Conservation (phyloP, 2,797 vertebrate species). For the Acestrorhynchus altus region DNA sequence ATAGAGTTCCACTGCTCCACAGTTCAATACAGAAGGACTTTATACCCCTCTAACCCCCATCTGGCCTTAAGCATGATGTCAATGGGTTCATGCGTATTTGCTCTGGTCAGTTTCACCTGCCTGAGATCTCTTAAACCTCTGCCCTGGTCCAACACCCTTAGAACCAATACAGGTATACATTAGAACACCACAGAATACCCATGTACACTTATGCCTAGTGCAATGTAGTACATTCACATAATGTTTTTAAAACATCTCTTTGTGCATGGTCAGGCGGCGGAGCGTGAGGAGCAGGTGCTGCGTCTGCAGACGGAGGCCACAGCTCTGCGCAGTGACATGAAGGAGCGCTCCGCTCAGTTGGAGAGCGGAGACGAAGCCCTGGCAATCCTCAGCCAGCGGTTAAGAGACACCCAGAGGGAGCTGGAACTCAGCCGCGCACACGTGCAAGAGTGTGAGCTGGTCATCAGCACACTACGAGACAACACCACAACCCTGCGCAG, state of each 20-base stretch:
- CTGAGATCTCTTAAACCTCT: too few species aligned
- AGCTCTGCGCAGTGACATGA: slow-evolving; percentile 61
- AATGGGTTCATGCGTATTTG: too few species aligned
- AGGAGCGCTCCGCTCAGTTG: slow-evolving; percentile 66
- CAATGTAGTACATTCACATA: background rate
- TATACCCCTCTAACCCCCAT: too few species aligned
- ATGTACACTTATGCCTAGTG: background rate
- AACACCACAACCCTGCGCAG: slow-evolving; percentile 58
- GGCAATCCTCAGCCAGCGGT: slow-evolving; percentile 62
- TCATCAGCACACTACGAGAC: slow-evolving; percentile 70
- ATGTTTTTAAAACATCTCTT: too few species aligned
- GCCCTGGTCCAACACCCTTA: too few species aligned
- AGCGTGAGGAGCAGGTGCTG: slow-evolving; percentile 56
- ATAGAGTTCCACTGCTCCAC: too few species aligned
- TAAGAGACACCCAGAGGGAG: slow-evolving; percentile 65
- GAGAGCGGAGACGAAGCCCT: slow-evolving; percentile 66
- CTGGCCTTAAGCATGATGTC: too few species aligned
- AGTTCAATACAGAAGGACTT: too few species aligned
- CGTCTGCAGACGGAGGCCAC: slow-evolving; percentile 60
- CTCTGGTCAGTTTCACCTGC: too few species aligned
- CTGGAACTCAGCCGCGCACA: slow-evolving; percentile 68
- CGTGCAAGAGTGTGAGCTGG: slow-evolving; percentile 67
- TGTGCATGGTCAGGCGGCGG: slow-evolving; percentile 53
- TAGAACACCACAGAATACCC: too few species aligned
- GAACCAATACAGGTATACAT: too few species aligned